Conservation (phyloP, 2,797 vertebrate species). For the Enteromius unitaeniatus region DNA sequence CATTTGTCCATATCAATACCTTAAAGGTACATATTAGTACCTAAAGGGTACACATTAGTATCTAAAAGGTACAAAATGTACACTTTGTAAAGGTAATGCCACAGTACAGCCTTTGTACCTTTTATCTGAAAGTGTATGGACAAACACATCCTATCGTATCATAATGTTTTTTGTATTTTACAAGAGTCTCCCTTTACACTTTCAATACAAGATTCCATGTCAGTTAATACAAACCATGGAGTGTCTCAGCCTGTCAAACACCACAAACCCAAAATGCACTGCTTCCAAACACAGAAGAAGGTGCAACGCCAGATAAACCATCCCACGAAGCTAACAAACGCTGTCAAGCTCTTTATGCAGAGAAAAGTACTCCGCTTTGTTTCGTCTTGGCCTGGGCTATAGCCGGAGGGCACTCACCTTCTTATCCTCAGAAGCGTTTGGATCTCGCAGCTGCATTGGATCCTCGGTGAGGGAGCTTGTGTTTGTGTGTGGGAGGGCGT, state of each 20-base stretch:
- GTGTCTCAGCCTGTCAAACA: slow-evolving; percentile 1
- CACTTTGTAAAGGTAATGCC: background rate
- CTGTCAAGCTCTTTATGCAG: slow-evolving; percentile 42
- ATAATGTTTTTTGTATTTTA: background rate
- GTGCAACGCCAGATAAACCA: slow-evolving; percentile 61
- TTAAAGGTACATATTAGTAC: background rate
- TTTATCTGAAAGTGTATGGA: background rate
- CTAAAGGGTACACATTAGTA: background rate
- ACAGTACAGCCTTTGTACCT: background rate
- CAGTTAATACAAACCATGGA: slow-evolving; percentile 12
- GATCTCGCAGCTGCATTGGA: slow-evolving; percentile 75
- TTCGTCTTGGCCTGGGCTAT: background rate
- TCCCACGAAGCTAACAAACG: slow-evolving; percentile 61
- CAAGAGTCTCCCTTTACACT: background rate
- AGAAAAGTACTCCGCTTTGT: slow-evolving; percentile 19
- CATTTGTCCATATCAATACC: background rate
- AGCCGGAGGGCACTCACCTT: slow-evolving; percentile 73
- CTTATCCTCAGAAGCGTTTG: slow-evolving; percentile 71
- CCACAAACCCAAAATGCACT: slow-evolving; percentile 19
- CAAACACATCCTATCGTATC: background rate
- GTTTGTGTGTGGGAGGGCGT: slow-evolving; percentile 33
- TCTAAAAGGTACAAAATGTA: background rate
- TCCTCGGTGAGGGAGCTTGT: slow-evolving; percentile 44
- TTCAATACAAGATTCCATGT: slow-evolving; percentile 14
- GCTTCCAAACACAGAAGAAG: slow-evolving; percentile 45